A percentile compares a stretch with the other conserved stretches of the same genome.
Conservation (phyloP, 2,113 vertebrate genomes). For the Marmota monax region DNA sequence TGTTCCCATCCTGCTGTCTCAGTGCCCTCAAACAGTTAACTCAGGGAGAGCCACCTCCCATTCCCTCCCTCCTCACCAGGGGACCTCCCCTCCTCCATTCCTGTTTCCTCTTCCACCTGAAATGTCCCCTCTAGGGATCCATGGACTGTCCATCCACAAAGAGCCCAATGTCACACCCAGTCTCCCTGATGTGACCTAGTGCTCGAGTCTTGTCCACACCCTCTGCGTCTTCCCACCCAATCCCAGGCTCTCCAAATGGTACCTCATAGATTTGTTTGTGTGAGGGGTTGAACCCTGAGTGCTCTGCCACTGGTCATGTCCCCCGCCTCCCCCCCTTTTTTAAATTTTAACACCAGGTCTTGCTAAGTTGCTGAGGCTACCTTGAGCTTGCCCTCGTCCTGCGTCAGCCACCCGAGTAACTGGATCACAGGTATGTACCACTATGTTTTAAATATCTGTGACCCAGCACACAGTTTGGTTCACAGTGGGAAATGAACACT, state of each 20-base stretch:
- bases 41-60: not conserved
- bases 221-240: not conserved
- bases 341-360: no score
- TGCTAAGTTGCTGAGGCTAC: no score
- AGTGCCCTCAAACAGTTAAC: not conserved
- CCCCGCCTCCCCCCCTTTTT: no score
- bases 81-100: not conserved
- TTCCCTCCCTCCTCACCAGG: accelerated
- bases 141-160: not conserved
- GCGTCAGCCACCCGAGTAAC: no score
- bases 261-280: not conserved
- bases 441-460: no score
- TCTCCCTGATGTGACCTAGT: not conserved
- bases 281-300: no score
- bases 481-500: not conserved
- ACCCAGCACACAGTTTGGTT: not conserved
- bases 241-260: not conserved
- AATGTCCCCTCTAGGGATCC: not conserved
- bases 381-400: no score
- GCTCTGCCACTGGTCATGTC: no score
- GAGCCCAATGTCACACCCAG: not conserved
- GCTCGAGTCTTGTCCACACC: not conserved
- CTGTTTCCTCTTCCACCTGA: not conserved
- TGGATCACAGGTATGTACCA: no score
- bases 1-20: accelerated